Evolutionary conservation across 1,140 invertebrate species (phyloP).

Genomic region (Magallana gigas): DNA sequence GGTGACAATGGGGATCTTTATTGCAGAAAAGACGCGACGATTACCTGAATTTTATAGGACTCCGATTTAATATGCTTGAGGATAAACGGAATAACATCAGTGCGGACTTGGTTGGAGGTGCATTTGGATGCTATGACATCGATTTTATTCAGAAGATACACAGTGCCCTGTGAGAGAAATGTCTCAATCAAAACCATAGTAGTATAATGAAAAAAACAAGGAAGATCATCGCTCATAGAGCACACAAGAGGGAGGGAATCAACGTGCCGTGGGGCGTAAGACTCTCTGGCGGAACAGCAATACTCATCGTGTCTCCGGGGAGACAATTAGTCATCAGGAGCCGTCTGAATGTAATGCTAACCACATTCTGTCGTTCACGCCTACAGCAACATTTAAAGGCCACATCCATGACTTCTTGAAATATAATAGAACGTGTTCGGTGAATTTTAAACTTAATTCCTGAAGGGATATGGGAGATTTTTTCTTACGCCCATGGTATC

Average conservation of each 20-base stretch:
- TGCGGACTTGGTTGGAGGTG: constrained; percentile 87
- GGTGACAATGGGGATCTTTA: not conserved
- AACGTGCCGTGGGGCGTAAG: not conserved
- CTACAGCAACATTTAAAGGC: not conserved
- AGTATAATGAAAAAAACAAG: too few relatives aligned
- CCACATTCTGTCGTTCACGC: not conserved
- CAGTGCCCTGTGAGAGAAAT: constrained; percentile 85
- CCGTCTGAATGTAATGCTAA: not conserved
- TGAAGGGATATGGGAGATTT: too few relatives aligned
- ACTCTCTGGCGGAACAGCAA: not conserved
- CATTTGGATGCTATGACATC: constrained; percentile 95
- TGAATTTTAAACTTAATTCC: too few relatives aligned
- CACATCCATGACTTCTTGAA: too few relatives aligned
- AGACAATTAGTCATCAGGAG: not conserved
- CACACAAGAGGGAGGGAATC: not conserved
- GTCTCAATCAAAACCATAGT: too few relatives aligned
- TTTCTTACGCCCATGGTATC: too few relatives aligned
- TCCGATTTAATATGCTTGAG: constrained; percentile 93
- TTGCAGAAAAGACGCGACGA: constrained; percentile 16
- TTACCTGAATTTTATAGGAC: constrained; percentile 95
- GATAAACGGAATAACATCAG: constrained; percentile 92
- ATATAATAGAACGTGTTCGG: too few relatives aligned
- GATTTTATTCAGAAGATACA: constrained; percentile 94
- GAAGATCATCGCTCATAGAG: too few relatives aligned
- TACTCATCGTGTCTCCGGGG: not conserved